phyloP scores from a whole-genome alignment of 2,888 invertebrate species.

The Branchinecta sandiegonensis region DNA sequence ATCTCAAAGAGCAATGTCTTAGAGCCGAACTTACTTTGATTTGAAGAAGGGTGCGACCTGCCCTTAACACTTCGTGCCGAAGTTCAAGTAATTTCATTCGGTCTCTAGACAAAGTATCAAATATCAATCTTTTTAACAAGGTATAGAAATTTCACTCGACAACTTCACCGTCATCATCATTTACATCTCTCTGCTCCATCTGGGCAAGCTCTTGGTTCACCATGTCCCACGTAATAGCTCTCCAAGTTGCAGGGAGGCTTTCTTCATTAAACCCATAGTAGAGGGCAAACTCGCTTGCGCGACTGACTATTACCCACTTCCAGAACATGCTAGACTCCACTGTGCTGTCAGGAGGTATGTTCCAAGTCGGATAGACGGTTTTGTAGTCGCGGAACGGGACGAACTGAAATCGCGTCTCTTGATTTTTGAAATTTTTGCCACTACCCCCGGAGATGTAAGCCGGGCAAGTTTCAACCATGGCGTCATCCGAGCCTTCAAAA shows the following conservation, averaged over 20 bases:
- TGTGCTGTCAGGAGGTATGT: not conserved
- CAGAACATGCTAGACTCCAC: not conserved
- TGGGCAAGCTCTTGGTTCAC: not conserved
- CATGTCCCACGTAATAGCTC: not conserved
- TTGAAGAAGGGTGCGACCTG: no score
- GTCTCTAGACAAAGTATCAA: no score
- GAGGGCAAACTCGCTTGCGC: not conserved
- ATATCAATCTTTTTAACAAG: no score
- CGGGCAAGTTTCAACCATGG: constrained; percentile 5
- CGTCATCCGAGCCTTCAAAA: not conserved
- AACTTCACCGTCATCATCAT: no score
- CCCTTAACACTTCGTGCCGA: no score
- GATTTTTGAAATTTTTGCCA: not conserved
- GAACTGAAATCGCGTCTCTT: not conserved
- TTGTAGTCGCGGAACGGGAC: not conserved
- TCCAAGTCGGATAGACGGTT: not conserved
- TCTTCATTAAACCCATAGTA: not conserved
- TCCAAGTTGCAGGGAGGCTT: constrained; percentile 1
- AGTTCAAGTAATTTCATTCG: no score
- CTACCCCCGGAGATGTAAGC: not conserved
- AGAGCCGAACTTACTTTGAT: no score
- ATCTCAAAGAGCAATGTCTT: no score
- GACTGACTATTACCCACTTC: not conserved
- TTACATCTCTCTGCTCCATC: no score
- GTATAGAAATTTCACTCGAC: no score